These are phyloP conservation scores for Apis laboriosa DNA, from an alignment of 1,140 invertebrate species.

Conservation along the genomic window DNA sequence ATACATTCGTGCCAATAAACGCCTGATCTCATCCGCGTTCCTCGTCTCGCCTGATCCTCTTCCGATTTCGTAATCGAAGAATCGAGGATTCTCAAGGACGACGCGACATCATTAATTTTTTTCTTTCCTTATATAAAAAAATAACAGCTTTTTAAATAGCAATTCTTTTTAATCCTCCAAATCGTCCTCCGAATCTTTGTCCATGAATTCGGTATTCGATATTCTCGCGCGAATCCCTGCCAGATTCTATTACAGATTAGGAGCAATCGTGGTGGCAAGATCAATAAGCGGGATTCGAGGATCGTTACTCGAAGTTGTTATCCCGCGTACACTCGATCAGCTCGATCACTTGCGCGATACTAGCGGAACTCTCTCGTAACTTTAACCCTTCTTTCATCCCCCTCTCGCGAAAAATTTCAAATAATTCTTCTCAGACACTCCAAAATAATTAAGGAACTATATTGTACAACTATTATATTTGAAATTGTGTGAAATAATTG, in stretches of 20 bases:
- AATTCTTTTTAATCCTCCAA: too few relatives aligned
- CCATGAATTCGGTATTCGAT: constrained; percentile 50
- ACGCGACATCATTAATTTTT: background rate
- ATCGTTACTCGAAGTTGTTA: constrained; percentile 18
- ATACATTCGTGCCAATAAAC: constrained; percentile 49
- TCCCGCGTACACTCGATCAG: constrained; percentile 18
- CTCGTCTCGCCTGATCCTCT: background rate
- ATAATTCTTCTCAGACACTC: too few relatives aligned
- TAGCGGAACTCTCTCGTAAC: constrained; percentile 19
- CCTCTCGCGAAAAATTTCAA: background rate
- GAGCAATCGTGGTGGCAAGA: constrained; percentile 39
- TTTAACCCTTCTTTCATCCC: background rate
- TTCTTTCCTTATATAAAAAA: too few relatives aligned
- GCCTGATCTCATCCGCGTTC: constrained; percentile 11
- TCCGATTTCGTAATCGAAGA: background rate
- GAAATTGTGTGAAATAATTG: too few relatives aligned
- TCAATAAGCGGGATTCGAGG: constrained; percentile 61
- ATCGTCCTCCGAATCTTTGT: background rate
- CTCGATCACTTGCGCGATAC: constrained; percentile 38
- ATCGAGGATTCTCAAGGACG: background rate
- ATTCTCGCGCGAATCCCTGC: constrained; percentile 22
- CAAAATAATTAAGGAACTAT: too few relatives aligned
- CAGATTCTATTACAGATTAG: constrained; percentile 76
- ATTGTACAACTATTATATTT: too few relatives aligned
- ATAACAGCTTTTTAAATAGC: too few relatives aligned